phyloP scores from a whole-genome alignment of 2,888 invertebrate species.

The Dilophus febrilis region DNA sequence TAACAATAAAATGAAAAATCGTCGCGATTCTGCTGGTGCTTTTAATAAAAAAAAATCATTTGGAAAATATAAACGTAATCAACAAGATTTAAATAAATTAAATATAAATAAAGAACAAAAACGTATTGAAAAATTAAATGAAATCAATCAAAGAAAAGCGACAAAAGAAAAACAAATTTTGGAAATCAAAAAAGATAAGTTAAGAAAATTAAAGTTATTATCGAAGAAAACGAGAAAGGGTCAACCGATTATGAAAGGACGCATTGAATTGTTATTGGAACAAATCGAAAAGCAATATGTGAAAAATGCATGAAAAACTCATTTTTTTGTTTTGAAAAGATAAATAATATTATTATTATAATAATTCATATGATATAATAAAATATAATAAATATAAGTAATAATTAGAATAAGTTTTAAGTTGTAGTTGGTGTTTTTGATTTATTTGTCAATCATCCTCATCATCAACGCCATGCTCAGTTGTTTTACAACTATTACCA shows the following conservation, averaged over 20 bases:
- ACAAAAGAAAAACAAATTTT: slow-evolving; percentile 2
- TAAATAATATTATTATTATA: too few relatives aligned
- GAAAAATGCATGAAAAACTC: too few relatives aligned
- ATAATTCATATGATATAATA: too few relatives aligned
- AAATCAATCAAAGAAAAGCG: slow-evolving; percentile 3
- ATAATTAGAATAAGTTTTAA: too few relatives aligned
- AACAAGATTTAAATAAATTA: too few relatives aligned
- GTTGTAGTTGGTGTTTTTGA: too few relatives aligned
- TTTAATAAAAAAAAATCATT: neutral
- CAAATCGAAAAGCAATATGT: too few relatives aligned
- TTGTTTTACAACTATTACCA: too few relatives aligned
- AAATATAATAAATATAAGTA: too few relatives aligned
- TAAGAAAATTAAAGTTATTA: slow-evolving; percentile 36
- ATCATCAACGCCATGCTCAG: too few relatives aligned
- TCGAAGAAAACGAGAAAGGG: slow-evolving; percentile 64
- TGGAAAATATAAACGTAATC: neutral
- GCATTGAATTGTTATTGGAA: slow-evolving; percentile 59
- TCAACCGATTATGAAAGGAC: slow-evolving; percentile 71
- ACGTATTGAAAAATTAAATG: neutral
- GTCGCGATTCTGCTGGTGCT: neutral
- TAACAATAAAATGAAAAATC: neutral
- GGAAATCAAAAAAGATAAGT: slow-evolving; percentile 1
- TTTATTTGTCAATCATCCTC: too few relatives aligned
- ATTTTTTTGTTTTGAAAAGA: too few relatives aligned
- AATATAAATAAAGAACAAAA: neutral